Percentiles rank a stretch among this genome's conserved stretches.
Conservation (phyloP, 2,888 invertebrate genomes). For the Tortrix viridana region DNA sequence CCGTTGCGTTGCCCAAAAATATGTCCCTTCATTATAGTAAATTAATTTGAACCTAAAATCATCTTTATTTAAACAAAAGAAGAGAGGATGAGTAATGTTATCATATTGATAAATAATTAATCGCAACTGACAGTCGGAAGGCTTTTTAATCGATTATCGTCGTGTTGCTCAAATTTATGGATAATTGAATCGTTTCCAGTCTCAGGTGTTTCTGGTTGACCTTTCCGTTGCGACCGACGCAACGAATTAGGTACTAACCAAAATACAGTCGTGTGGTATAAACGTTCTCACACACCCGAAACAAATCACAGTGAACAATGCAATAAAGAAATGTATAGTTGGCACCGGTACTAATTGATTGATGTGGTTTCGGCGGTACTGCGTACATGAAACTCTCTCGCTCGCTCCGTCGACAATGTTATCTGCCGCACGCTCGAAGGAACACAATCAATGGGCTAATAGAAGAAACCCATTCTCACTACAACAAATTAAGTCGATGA, state of each 20-base stretch:
- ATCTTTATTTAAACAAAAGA: too few relatives aligned
- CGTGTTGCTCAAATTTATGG: conserved; percentile 1
- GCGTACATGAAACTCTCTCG: conserved; percentile 13
- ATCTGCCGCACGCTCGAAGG: conserved; percentile 22
- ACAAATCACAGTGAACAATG: conserved; percentile 44
- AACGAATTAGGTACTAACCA: conserved; percentile 11
- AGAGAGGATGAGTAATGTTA: too few relatives aligned
- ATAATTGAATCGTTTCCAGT: conserved; percentile 6
- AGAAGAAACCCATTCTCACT: conserved; percentile 33
- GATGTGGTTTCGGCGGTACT: conserved; percentile 55
- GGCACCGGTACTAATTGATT: conserved; percentile 56
- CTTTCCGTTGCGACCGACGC: conserved; percentile 11
- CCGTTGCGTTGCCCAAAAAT: too few relatives aligned
- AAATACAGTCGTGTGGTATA: conserved; percentile 6
- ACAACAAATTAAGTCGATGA: conserved; percentile 27
- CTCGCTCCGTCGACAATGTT: conserved; percentile 21
- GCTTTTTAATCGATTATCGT: neutral
- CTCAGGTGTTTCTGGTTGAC: conserved; percentile 20
- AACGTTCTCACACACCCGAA: conserved; percentile 39
- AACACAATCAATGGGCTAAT: conserved; percentile 28
- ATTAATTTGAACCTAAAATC: too few relatives aligned
- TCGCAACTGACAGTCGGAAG: neutral
- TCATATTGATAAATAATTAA: neutral
- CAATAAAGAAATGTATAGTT: conserved; percentile 51
- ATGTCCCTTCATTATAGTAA: too few relatives aligned